These are phyloP conservation scores for Morpho achilles DNA, from an alignment of 2,888 invertebrate species.

Conservation along the genomic window DNA sequence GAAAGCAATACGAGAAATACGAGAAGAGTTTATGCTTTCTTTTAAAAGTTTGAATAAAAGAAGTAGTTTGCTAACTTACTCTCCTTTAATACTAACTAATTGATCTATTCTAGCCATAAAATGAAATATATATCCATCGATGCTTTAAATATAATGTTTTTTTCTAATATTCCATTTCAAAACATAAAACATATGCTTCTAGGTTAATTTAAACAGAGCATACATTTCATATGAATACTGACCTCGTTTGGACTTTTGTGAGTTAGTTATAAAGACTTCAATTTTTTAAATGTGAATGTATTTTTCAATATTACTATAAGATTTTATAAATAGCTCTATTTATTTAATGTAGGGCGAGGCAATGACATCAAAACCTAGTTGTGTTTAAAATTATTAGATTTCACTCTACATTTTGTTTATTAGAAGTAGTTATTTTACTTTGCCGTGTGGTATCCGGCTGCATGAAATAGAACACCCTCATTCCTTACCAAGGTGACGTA, in stretches of 20 bases:
- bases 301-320: slow-evolving; percentile 2
- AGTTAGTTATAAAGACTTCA: slow-evolving; percentile 1
- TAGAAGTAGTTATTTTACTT: too few species aligned
- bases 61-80: not conserved
- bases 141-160: not conserved
- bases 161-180: not conserved
- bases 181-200: slow-evolving; percentile 9
- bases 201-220: slow-evolving; percentile 8
- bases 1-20: not conserved
- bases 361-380: too few species aligned
- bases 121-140: too few species aligned
- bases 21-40: not conserved
- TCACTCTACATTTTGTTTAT: too few species aligned
- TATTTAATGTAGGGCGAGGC: too few species aligned
- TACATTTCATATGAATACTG: slow-evolving; percentile 3
- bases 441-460: too few species aligned
- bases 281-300: not conserved
- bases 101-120: too few species aligned
- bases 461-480: too few species aligned
- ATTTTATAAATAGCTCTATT: not conserved
- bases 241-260: slow-evolving; percentile 7
- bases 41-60: not conserved
- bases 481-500: too few species aligned
- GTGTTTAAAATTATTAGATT: too few species aligned
- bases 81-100: too few species aligned